Base-by-base conservation (phyloP, 2,888 invertebrate genomes). In the Leptinotarsa tumamoca region DNA sequence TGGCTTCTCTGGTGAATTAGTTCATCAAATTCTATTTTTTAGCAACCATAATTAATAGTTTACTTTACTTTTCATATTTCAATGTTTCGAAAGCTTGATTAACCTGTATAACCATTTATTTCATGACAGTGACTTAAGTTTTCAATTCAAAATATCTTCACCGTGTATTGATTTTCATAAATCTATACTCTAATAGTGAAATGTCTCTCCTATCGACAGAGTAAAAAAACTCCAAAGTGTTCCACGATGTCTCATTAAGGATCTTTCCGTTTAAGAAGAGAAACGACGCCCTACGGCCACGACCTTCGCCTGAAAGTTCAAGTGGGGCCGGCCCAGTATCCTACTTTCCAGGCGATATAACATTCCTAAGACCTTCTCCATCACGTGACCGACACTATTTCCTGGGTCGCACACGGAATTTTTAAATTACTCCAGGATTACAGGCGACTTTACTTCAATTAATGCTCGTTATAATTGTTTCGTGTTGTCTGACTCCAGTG, bases 361-460 rank as follows among this genome's bases (percentile, higher is more conserved):
- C 63, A 63, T 63, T 63, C 63, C 33, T 17, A 33, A 27, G 33
- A 43, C 54, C 54, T 54, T 54, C 54, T 68, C 54, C 51, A 50
- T 68, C 68, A 52, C 68, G 68, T 52, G 68, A 68, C 27, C 54
- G 68, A 68, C 68, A 68, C 52, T 33, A 43, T 63, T 43, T 63
- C 63, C 63, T 17, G 63, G 71, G 75, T 71, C 68, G 76, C 49
- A 71, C 75, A 79, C 75, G 78, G 69, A 73, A 79, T 79, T 79
- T 79, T 79, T 75, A 77, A 77, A 79, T 79, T 77, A 76, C 75
- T 33, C 54, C 27, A 50, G 68, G 52, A 52, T 43, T 71, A 15
- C 33, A 7, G 23, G 21, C 17, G 51, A 21, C 54, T 67, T 54
- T 15, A 17, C 33, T 72, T 67, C 56, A 72, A 33, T 72, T 66